Base-by-base conservation (phyloP, 2,888 invertebrate genomes). In the Acanthoscelides obtectus region DNA sequence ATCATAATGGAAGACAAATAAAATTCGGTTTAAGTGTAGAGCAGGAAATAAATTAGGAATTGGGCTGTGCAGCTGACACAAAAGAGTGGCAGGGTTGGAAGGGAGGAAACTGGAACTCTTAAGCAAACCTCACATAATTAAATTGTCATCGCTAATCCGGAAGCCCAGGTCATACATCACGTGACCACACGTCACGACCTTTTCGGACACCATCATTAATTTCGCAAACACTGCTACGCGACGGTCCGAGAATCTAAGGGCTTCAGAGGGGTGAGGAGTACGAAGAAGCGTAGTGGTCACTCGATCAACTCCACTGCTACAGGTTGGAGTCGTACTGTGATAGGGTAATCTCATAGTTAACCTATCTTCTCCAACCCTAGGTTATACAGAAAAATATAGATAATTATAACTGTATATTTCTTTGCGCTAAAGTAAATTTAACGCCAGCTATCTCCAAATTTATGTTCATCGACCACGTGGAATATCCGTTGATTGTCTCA, bases 71-170 rank as follows among this genome's bases (percentile, higher is more conserved):
- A 78, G 76, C 77, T 76, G 72, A 74, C 70, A 17, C 45, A 45
- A 45, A 45, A 12, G 45, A 45, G 17, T 6, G 45, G 17, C 12
- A 12, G 45, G 45, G 45, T 12, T 45, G 8, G 17, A 17, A 45
- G 45, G 45, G 45, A 45, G 5, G 76, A 77, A 77, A 77, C 79
- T 78, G 76, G 77, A 77, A 77, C 79, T 78, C 79, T 79, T 78
- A 79, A 80, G 78, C 77, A 79, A 79, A 80, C 79, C 79, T 79
- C 77, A 78, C 79, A 80, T 83, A 83, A 84, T 84, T 84, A 83
- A 84, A 84, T 83, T 83, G 83, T 84, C 83, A 83, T 83, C 83
- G 82, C 82, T 83, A 83, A 83, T 83, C 83, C 83, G 75, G 78
- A 76, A 79, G 78, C 79, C 79, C 79, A 80, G 82, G 83, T 82